Conservation (phyloP, 2,113 vertebrate species). For the Erythrocercus mccallii region DNA sequence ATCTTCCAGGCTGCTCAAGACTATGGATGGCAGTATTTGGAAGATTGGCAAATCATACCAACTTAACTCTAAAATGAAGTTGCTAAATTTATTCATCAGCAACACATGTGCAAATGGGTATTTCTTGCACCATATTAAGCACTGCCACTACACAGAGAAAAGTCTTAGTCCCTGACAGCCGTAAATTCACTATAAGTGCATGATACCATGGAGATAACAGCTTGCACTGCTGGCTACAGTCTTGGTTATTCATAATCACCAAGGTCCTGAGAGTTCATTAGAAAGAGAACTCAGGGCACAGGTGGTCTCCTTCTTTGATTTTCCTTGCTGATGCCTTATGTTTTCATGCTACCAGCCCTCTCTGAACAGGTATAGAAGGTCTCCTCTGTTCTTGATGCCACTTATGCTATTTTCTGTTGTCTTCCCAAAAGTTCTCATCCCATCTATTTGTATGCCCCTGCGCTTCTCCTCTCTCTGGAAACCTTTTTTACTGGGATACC, state of each 20-base stretch:
- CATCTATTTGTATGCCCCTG: neutral
- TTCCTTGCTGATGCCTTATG: neutral
- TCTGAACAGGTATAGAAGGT: neutral
- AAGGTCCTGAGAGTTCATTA: accelerated
- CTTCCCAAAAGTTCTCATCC: neutral
- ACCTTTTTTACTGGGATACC: neutral
- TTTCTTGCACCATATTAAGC: neutral
- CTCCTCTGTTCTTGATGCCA: neutral
- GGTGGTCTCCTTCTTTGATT: neutral
- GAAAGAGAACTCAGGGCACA: neutral
- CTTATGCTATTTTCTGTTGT: neutral
- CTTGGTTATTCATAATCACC: accelerated
- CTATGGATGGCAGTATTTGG: neutral
- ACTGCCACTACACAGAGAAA: neutral
- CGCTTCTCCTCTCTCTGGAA: neutral
- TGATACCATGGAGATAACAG: neutral
- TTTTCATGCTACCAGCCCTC: neutral
- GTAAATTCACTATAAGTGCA: neutral
- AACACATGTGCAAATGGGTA: neutral
- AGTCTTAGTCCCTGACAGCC: neutral
- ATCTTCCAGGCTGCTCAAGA: neutral
- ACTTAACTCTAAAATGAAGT: neutral
- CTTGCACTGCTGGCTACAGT: neutral
- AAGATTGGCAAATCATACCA: neutral
- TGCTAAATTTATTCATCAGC: neutral